Conservation (phyloP, 2,797 vertebrate species). For the Numenius phaeopus region DNA sequence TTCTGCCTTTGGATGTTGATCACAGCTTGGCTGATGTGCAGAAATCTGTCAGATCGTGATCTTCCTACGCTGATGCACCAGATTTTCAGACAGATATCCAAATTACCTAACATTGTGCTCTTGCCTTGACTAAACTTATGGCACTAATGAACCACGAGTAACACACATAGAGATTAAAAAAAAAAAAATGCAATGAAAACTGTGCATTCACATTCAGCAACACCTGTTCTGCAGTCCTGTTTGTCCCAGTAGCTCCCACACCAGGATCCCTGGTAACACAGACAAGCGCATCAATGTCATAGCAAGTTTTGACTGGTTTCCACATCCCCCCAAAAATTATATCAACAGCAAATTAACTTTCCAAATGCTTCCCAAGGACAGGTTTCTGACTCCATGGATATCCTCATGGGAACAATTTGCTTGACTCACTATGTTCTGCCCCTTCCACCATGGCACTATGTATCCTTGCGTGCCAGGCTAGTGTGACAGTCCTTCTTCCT, state of each 20-base stretch:
- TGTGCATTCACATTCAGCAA: not conserved
- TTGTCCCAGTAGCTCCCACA: not conserved
- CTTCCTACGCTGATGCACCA: fast-evolving
- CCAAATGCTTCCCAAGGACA: not conserved
- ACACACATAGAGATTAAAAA: not conserved
- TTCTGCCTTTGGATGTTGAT: not conserved
- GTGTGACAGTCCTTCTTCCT: not conserved
- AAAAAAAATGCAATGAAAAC: fast-evolving
- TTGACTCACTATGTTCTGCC: not conserved
- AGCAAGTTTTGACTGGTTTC: not conserved
- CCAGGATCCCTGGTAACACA: not conserved
- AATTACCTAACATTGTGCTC: not conserved
- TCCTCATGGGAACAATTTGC: not conserved
- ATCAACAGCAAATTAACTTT: not conserved
- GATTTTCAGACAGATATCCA: not conserved
- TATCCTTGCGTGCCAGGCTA: not conserved
- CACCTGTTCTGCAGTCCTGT: not conserved
- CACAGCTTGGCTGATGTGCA: not conserved
- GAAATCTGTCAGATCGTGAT: not conserved
- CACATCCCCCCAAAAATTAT: not conserved
- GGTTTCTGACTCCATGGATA: not conserved
- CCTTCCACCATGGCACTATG: not conserved
- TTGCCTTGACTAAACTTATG: not conserved
- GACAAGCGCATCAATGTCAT: not conserved
- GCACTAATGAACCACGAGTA: not conserved